Evolutionary conservation across 2,113 vertebrate species (phyloP).

Genomic region (Prochilodus magdalenae): DNA sequence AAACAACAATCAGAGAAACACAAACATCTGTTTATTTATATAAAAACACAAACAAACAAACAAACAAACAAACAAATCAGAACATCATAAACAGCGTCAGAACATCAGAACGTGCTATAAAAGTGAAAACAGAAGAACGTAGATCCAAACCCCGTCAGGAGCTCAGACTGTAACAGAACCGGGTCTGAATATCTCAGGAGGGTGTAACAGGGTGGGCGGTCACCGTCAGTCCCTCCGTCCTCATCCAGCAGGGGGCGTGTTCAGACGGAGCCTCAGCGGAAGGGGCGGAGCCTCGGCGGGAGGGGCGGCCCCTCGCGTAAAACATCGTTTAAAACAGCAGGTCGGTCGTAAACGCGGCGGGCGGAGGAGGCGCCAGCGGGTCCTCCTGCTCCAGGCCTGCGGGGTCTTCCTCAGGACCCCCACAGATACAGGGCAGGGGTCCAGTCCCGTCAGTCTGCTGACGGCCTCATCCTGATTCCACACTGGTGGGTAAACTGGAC

Average conservation of each 20-base stretch:
- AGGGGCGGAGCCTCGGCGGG: background rate
- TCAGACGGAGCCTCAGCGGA: background rate
- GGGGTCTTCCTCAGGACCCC: background rate
- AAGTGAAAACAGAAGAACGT: constrained; percentile 39
- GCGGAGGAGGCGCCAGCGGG: too few relatives aligned
- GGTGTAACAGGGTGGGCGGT: background rate
- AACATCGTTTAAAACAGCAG: background rate
- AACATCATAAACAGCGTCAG: background rate
- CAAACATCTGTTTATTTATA: constrained; percentile 28
- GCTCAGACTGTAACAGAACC: background rate
- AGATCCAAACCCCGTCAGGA: background rate
- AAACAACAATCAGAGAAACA: constrained; percentile 40
- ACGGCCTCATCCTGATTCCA: background rate
- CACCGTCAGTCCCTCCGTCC: background rate
- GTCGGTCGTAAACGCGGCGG: background rate
- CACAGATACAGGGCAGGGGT: background rate
- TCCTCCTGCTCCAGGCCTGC: background rate
- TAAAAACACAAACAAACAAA: background rate
- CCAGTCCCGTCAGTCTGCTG: constrained; percentile 6
- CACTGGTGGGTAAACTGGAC: background rate
- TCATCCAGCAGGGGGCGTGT: background rate
- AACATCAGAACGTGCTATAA: constrained; percentile 51
- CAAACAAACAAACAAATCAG: background rate
- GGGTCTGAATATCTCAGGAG: too few relatives aligned
- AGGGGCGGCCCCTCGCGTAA: background rate